Percentiles rank a stretch among this genome's conserved stretches.
These are phyloP conservation scores for Trichonephila clavata DNA, from an alignment of 1,140 invertebrate genomes.

Conservation along the genomic window DNA sequence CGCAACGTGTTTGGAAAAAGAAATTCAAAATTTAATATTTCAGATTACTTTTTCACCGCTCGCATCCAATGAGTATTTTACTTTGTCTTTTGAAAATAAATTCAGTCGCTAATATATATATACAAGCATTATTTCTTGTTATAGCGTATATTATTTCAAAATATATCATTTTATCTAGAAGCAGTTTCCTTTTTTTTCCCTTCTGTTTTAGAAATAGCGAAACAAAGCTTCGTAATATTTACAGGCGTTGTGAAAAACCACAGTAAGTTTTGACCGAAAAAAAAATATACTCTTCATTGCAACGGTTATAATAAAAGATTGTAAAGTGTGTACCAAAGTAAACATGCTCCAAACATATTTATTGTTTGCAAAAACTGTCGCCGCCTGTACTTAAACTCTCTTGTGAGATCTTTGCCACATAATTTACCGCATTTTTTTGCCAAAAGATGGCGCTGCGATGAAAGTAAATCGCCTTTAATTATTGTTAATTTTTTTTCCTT, in stretches of 20 bases:
- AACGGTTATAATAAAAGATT: constrained; percentile 23
- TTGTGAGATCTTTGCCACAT: not conserved
- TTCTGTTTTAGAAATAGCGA: not conserved
- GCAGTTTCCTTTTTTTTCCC: not conserved
- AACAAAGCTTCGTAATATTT: not conserved
- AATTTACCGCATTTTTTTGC: not conserved
- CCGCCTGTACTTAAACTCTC: not conserved
- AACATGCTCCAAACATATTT: constrained; percentile 50
- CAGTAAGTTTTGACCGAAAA: constrained; percentile 6
- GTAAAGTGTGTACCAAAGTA: constrained; percentile 54
- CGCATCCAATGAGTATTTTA: not conserved
- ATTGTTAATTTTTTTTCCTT: not conserved
- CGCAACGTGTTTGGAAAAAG: not conserved
- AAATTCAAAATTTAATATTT: not conserved
- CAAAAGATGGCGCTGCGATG: constrained; percentile 6
- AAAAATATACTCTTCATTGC: constrained; percentile 42
- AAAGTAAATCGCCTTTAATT: not conserved
- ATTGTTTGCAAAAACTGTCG: not conserved
- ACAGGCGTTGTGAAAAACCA: not conserved
- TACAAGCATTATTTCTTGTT: not conserved
- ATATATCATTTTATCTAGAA: not conserved
- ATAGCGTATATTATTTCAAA: not conserved
- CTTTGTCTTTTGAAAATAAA: not conserved
- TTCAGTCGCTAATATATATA: not conserved
- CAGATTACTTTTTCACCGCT: not conserved